Evolutionary conservation across 2,888 invertebrate species (phyloP).

Genomic region (Cenopis cana): DNA sequence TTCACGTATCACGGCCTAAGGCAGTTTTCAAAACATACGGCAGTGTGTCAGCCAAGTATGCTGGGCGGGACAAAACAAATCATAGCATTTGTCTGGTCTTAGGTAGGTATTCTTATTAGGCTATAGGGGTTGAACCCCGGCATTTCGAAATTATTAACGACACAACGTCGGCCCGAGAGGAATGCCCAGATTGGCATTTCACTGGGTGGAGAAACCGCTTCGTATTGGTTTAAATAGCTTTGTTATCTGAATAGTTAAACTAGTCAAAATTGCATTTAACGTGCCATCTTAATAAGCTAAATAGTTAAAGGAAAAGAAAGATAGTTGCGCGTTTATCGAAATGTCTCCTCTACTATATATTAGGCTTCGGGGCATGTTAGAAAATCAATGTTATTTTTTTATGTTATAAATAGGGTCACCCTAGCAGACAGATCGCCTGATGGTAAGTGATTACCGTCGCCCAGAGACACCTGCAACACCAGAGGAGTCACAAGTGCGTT

Average conservation of each 20-base stretch:
- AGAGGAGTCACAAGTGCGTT: too few species aligned
- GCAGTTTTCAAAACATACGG: too few species aligned
- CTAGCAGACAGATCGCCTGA: too few species aligned
- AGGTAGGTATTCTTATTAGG: conserved; percentile 33
- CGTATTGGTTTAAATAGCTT: not conserved
- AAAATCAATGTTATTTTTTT: too few species aligned
- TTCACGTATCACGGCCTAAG: too few species aligned
- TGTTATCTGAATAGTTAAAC: not conserved
- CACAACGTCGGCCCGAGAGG: conserved; percentile 17
- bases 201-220: not conserved
- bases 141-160: conserved; percentile 33
- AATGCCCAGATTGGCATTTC: conserved; percentile 30
- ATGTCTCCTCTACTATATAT: too few species aligned
- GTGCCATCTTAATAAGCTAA: not conserved
- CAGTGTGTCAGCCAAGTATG: too few species aligned
- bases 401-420: too few species aligned
- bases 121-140: conserved; percentile 29
- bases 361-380: too few species aligned
- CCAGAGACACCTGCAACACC: too few species aligned
- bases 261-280: not conserved
- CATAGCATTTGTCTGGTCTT: conserved; percentile 27
- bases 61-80: too few species aligned
- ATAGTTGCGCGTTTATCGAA: not conserved
- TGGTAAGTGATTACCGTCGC: too few species aligned
- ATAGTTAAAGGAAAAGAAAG: not conserved